These are phyloP conservation scores for Nipponia nippon DNA, from an alignment of 2,113 vertebrate genomes.

Conservation along the genomic window DNA sequence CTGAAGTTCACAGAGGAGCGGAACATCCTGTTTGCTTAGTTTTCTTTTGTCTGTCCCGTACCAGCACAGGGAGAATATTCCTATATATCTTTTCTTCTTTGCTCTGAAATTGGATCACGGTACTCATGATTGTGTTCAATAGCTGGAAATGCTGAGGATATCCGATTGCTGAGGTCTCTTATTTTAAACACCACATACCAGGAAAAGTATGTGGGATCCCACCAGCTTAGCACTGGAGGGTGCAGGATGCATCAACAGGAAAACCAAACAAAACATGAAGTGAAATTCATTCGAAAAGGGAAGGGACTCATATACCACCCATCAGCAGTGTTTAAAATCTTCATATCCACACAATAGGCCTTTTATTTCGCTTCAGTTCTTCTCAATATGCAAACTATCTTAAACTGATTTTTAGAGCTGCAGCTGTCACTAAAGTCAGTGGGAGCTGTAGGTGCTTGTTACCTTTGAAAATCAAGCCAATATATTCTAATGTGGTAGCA, in stretches of 20 bases:
- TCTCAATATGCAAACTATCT: constrained; percentile 13
- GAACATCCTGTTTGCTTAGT: constrained; percentile 76
- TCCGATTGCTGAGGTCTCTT: constrained; percentile 75
- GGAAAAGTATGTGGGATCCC: constrained; percentile 71
- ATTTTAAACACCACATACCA: constrained; percentile 69
- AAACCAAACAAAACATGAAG: constrained; percentile 69
- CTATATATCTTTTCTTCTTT: constrained; percentile 63
- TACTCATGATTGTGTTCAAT: constrained; percentile 71
- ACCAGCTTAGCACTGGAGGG: constrained; percentile 50
- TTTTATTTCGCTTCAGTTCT: constrained; percentile 8
- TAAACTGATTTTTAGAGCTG: constrained; percentile 20
- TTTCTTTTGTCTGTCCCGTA: constrained; percentile 65
- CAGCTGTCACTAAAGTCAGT: constrained; percentile 5
- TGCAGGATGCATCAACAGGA: constrained; percentile 74
- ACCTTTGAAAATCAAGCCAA: constrained; percentile 45
- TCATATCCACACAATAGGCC: neutral
- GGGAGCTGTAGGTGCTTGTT: constrained; percentile 8
- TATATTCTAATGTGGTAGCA: neutral
- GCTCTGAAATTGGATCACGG: constrained; percentile 73
- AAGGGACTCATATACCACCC: constrained; percentile 26
- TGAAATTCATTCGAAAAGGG: constrained; percentile 67
- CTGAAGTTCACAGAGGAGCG: constrained; percentile 30
- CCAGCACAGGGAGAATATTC: constrained; percentile 58
- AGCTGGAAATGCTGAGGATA: constrained; percentile 79
- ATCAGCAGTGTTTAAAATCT: constrained; percentile 15